phyloP scores from a whole-genome alignment of 1,140 invertebrate genomes.

The Drosophila funebris region DNA sequence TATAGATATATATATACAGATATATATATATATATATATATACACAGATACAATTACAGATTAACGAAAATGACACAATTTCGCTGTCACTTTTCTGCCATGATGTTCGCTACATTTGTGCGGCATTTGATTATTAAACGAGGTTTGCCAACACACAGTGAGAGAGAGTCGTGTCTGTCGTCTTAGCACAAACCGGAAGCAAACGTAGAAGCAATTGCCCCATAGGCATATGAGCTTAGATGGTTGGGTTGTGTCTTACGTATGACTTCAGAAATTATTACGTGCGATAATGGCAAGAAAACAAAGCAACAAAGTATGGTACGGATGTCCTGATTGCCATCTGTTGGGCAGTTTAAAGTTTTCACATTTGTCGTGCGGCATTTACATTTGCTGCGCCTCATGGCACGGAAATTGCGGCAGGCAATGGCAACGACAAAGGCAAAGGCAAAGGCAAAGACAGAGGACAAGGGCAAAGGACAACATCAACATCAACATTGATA shows the following conservation, averaged over 20 bases:
- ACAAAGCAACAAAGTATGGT: constrained; percentile 23
- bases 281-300: constrained; percentile 65
- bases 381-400: constrained; percentile 73
- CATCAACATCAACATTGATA: not conserved
- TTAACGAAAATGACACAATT: constrained; percentile 75
- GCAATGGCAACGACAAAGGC: no score
- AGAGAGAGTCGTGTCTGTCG: constrained; percentile 1
- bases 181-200: not conserved
- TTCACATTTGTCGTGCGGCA: constrained; percentile 71
- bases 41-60: constrained; percentile 46
- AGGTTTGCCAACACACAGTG: not conserved
- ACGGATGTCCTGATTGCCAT: constrained; percentile 27
- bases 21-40: constrained; percentile 10
- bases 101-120: constrained; percentile 22
- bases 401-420: constrained; percentile 70
- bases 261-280: constrained; percentile 60
- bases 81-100: constrained; percentile 38
- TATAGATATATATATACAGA: constrained; percentile 46
- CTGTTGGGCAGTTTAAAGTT: constrained; percentile 76
- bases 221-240: constrained; percentile 19
- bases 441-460: no score
- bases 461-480: no score
- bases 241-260: constrained; percentile 16
- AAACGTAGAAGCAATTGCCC: constrained; percentile 4
- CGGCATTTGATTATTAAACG: constrained; percentile 40